phyloP scores from a whole-genome alignment of 2,888 invertebrate genomes.

The Andrena chrysosceles region DNA sequence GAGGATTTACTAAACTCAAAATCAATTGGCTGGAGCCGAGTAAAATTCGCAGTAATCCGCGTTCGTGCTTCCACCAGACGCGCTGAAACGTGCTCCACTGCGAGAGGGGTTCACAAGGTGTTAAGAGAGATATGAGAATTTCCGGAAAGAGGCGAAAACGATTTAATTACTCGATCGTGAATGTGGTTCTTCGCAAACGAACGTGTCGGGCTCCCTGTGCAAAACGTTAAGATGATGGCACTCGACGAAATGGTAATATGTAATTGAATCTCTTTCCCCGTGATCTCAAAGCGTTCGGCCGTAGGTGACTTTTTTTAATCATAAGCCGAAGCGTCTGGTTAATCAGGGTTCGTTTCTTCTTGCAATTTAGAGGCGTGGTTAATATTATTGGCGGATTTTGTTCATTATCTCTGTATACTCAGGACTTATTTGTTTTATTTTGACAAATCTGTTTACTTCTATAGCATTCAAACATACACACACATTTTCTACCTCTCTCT shows the following conservation, averaged over 20 bases:
- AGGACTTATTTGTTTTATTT: no score
- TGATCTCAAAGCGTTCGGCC: neutral
- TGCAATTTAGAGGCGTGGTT: no score
- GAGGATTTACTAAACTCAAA: neutral
- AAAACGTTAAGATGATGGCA: slow-evolving; percentile 24
- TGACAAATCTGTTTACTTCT: no score
- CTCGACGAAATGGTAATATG: slow-evolving; percentile 4
- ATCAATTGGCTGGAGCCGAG: neutral
- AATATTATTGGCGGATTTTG: no score
- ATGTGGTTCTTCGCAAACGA: slow-evolving; percentile 27
- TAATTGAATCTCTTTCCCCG: slow-evolving; percentile 16
- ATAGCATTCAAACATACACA: no score
- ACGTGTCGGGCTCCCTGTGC: neutral
- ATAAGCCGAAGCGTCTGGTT: neutral
- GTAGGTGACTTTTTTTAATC: neutral
- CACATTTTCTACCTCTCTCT: no score
- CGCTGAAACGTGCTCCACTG: slow-evolving; percentile 17
- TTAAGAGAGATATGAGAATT: slow-evolving; percentile 28
- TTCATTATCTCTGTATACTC: no score
- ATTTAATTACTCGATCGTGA: slow-evolving; percentile 29
- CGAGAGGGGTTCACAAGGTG: slow-evolving; percentile 22
- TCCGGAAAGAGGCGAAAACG: slow-evolving; percentile 19
- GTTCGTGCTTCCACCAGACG: neutral
- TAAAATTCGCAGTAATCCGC: neutral
- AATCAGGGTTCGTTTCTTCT: neutral